Evolutionary conservation across 2,888 invertebrate species (phyloP).

Genomic region (Patella pellucida): DNA sequence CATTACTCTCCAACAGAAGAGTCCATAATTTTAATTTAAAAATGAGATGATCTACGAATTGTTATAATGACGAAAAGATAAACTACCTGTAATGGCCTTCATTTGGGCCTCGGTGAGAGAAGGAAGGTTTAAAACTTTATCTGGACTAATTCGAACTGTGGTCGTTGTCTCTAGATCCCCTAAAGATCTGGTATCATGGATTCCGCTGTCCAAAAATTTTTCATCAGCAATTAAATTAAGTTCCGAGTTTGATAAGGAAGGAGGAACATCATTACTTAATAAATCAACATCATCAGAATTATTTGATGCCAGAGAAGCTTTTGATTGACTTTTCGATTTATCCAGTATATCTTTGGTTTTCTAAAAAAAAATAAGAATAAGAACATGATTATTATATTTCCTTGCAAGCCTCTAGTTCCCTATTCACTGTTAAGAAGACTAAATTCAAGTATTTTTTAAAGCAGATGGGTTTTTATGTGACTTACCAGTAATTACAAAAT

Average conservation of each 20-base stretch:
- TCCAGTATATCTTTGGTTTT: slow-evolving; percentile 37
- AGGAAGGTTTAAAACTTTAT: slow-evolving; percentile 59
- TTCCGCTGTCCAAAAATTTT: slow-evolving; percentile 42
- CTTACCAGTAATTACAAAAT: background rate
- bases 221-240: slow-evolving; percentile 44
- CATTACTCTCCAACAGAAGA: too few species aligned
- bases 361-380: slow-evolving; percentile 26
- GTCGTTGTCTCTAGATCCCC: slow-evolving; percentile 49
- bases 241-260: slow-evolving; percentile 50
- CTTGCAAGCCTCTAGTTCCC: too few species aligned
- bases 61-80: background rate
- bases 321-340: slow-evolving; percentile 41
- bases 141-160: slow-evolving; percentile 61
- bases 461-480: slow-evolving; percentile 8
- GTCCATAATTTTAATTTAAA: too few species aligned
- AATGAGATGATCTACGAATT: too few species aligned
- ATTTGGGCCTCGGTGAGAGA: slow-evolving; percentile 69
- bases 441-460: background rate
- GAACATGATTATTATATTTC: background rate
- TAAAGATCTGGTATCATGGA: slow-evolving; percentile 48
- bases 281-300: slow-evolving; percentile 45
- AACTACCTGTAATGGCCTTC: slow-evolving; percentile 67
- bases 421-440: background rate
- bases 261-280: slow-evolving; percentile 26
- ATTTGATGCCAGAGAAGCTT: slow-evolving; percentile 43